These are phyloP conservation scores for Symphodus melops DNA, from an alignment of 2,113 vertebrate species.

Conservation along the genomic window DNA sequence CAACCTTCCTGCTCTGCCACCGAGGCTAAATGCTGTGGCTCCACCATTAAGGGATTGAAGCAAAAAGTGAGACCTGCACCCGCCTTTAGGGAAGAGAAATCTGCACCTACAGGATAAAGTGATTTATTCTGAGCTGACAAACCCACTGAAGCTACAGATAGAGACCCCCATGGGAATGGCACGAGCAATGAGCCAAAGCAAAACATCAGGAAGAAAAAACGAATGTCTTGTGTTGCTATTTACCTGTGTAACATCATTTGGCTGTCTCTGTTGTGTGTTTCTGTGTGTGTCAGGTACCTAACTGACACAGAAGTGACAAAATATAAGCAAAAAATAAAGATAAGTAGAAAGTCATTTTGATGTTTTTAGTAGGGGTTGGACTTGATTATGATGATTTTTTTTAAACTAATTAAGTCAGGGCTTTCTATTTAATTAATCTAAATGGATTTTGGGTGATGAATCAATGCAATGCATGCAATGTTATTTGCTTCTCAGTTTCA, in stretches of 20 bases:
- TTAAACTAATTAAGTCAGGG: no score
- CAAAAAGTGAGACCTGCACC: conserved; percentile 8
- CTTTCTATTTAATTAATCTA: no score
- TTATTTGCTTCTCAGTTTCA: no score
- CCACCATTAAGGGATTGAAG: background rate
- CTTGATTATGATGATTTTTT: no score
- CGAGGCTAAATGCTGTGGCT: background rate
- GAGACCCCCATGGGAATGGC: conserved; percentile 1
- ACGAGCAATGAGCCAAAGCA: conserved; percentile 32
- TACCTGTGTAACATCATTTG: conserved; percentile 21
- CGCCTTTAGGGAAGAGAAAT: conserved; percentile 19
- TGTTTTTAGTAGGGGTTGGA: no score
- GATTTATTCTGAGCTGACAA: conserved; percentile 47
- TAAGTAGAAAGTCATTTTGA: no score
- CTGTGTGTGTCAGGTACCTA: no score
- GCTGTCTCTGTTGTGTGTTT: conserved; percentile 8
- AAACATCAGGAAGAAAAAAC: conserved; percentile 14
- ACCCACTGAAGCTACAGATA: conserved; percentile 35
- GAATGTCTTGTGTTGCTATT: conserved; percentile 17
- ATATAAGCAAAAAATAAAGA: no score
- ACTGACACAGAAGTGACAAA: no score
- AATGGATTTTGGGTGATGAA: no score
- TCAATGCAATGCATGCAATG: no score
- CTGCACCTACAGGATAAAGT: conserved; percentile 28
- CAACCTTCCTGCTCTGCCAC: conserved; percentile 4